These are phyloP conservation scores for Dolichoris vasculosae DNA, from an alignment of 1,140 invertebrate species.

Conservation along the genomic window DNA sequence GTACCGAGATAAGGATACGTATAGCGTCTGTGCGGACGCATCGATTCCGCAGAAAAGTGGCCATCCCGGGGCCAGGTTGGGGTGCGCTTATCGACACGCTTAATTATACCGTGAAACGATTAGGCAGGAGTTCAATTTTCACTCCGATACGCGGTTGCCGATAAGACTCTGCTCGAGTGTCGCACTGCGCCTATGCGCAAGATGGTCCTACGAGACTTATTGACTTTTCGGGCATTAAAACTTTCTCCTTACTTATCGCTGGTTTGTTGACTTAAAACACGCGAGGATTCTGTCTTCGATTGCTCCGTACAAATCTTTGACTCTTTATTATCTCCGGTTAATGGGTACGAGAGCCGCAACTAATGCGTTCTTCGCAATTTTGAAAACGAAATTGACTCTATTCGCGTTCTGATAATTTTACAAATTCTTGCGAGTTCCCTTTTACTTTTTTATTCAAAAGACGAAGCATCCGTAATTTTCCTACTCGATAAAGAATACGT, in stretches of 20 bases:
- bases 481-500: too few species aligned
- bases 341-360: too few species aligned
- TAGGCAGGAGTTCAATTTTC: conserved; percentile 32
- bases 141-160: conserved; percentile 15
- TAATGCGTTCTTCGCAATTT: too few species aligned
- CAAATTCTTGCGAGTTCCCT: too few species aligned
- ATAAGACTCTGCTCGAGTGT: not conserved
- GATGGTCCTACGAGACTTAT: conserved; percentile 8
- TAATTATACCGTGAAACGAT: conserved; percentile 49
- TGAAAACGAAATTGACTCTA: too few species aligned
- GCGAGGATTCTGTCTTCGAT: not conserved
- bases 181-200: not conserved
- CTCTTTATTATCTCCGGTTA: not conserved
- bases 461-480: too few species aligned
- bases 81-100: conserved; percentile 27
- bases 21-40: not conserved
- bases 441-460: too few species aligned
- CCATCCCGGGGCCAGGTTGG: not conserved
- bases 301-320: not conserved
- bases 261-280: not conserved
- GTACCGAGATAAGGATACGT: conserved; percentile 10
- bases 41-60: conserved; percentile 16
- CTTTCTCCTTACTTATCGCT: not conserved
- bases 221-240: conserved; percentile 3
- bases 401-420: too few species aligned